A percentile compares a stretch with the other conserved stretches of the same genome.
Conservation (phyloP, 2,113 vertebrate genomes). For the Festucalex cinctus region DNA sequence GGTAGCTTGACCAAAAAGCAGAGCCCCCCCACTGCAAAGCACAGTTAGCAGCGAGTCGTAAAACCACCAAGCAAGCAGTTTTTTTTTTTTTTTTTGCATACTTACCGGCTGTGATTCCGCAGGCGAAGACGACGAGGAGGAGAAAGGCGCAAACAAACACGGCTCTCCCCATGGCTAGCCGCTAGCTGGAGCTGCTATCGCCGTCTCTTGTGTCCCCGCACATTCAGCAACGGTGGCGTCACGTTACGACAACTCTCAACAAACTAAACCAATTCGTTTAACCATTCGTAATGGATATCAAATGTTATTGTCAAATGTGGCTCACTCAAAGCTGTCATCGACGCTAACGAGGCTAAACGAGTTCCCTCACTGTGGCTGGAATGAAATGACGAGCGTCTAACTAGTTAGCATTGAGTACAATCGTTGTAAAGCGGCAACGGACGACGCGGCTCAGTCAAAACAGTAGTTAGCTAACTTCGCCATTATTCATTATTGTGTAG, state of each 20-base stretch:
- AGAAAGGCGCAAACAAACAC: constrained; percentile 48
- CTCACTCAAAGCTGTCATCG: constrained; percentile 18
- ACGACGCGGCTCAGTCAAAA: neutral
- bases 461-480: no score
- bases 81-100: no score
- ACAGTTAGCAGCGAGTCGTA: neutral
- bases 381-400: constrained; percentile 39
- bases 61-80: neutral
- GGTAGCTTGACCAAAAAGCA: neutral
- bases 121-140: constrained; percentile 39
- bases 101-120: constrained; percentile 63
- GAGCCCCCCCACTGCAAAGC: no score
- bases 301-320: constrained; percentile 11
- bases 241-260: neutral
- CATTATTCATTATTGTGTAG: neutral
- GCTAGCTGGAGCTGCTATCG: constrained; percentile 49
- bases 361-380: constrained; percentile 26
- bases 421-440: neutral
- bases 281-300: neutral
- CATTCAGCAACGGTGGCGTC: constrained; percentile 47
- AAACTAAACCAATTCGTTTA: neutral
- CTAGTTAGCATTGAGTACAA: constrained; percentile 28
- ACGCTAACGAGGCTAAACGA: neutral
- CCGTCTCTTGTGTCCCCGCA: constrained; percentile 26
- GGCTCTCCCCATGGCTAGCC: constrained; percentile 35